Base-by-base conservation (phyloP, 2,113 vertebrate genomes). In the Lanius ludovicianus region DNA sequence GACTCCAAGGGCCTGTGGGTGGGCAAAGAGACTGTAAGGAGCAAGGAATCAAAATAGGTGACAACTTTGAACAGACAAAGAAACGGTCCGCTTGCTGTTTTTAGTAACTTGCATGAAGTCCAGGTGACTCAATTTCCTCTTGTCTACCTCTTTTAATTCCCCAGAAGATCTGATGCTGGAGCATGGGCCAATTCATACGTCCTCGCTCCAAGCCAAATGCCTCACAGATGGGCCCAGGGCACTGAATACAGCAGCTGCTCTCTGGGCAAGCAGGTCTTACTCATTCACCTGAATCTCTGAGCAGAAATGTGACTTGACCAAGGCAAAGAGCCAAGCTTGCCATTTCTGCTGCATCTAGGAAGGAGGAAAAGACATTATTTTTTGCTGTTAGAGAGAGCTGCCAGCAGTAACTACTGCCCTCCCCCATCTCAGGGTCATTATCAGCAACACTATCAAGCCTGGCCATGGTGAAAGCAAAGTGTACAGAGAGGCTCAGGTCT, bases 261-360 rank as follows among this genome's bases (percentile, higher is more conserved):
- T 65, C 82, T 46, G 42, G 62, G 76, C 46, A 80, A 67, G 62
- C 74, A 47, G 15, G 13, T 83, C 68, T 84, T 65, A 77, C 12
- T 89, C 80, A 89, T 91, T 94, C 84, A 95, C 50, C 59, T 89
- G 49, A 52, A 89, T 73, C 39, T 92, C 82, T 84, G 59, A 87
- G 80, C 23, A 67, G 59, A 77, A 63, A 65, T 50, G 46, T 55
- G 73, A 35, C 87, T 57, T 73, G 71, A 41, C 59, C 46, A 62
- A 84, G 93, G 91, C 89, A 81, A 69, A 77, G 64, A 74, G 83
- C 87, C 93, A 95, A 92, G 75, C n/a, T 74, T 95, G 53, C 68
- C 83, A 77, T 70, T 92, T 85, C 50, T 65, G 79, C 89, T 89
- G 76, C 87, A 80, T 77, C 80, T 64, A 65, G 46, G 71, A 88